phyloP scores from a whole-genome alignment of 2,888 invertebrate species.

The Perizoma flavofasciatum region DNA sequence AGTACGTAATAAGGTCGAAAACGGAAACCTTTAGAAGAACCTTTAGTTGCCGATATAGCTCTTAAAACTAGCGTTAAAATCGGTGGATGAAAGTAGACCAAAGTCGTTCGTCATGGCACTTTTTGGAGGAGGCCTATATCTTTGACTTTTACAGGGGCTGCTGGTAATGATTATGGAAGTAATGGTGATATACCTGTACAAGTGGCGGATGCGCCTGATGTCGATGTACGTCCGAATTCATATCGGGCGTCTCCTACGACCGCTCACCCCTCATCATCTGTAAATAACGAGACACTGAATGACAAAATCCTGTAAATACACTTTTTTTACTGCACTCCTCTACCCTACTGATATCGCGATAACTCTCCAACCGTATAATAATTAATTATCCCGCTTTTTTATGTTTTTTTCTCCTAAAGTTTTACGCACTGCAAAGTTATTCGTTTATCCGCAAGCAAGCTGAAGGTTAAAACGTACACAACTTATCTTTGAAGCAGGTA shows the following conservation, averaged over 20 bases:
- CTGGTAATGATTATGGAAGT: no score
- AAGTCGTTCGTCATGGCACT: no score
- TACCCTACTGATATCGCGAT: not conserved
- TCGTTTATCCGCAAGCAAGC: conserved; percentile 12
- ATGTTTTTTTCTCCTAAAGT: conserved; percentile 9
- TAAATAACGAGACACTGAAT: conserved; percentile 41
- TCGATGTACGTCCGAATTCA: conserved; percentile 82
- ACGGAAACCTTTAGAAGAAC: no score
- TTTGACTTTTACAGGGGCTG: no score
- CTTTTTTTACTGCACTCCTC: conserved; percentile 1
- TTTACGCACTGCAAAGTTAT: conserved; percentile 27
- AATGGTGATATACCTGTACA: conserved; percentile 64
- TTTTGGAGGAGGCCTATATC: no score
- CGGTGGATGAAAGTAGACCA: no score
- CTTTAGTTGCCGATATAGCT: no score
- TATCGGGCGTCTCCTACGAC: conserved; percentile 71
- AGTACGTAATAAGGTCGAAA: no score
- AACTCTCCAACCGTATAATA: conserved; percentile 1
- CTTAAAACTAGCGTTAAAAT: no score
- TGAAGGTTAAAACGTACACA: conserved; percentile 18
- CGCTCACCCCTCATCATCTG: conserved; percentile 77
- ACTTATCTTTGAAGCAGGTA: conserved; percentile 14
- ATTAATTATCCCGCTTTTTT: conserved; percentile 25
- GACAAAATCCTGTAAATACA: not conserved
- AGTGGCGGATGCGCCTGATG: conserved; percentile 82